Evolutionary conservation across 2,113 vertebrate genomes (phyloP).

Genomic region (Brienomyrus brachyistius): DNA sequence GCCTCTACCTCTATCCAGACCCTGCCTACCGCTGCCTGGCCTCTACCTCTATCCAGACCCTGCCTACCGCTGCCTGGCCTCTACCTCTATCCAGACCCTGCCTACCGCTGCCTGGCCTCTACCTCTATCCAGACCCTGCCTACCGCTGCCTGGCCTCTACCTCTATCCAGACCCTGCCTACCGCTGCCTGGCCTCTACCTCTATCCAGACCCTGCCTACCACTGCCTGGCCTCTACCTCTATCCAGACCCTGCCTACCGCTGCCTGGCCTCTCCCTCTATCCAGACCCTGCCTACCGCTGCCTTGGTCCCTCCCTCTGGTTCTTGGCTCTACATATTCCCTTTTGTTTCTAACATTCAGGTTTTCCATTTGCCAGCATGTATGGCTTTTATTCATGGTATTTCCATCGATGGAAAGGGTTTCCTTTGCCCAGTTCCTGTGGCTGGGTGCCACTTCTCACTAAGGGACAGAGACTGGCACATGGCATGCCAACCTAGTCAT

Average conservation of each 20-base stretch:
- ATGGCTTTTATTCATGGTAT: background rate
- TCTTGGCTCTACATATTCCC: background rate
- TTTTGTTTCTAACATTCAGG: background rate
- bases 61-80: background rate
- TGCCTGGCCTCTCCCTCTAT: background rate
- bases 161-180: no score
- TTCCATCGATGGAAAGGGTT: background rate
- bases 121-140: no score
- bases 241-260: background rate
- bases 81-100: background rate
- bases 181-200: no score
- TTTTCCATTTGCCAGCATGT: background rate
- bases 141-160: no score
- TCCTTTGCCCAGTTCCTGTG: background rate
- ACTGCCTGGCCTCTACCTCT: background rate
- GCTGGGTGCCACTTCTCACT: background rate
- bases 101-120: no score
- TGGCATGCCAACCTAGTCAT: background rate
- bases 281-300: background rate
- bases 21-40: no score
- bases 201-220: background rate
- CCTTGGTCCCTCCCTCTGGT: background rate
- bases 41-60: background rate
- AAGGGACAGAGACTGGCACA: background rate
- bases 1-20: no score